Evolutionary conservation across 2,797 vertebrate species (phyloP), one percentile per base, ranked within the genome.

Genomic region (Thripadectes ignobilis): DNA sequence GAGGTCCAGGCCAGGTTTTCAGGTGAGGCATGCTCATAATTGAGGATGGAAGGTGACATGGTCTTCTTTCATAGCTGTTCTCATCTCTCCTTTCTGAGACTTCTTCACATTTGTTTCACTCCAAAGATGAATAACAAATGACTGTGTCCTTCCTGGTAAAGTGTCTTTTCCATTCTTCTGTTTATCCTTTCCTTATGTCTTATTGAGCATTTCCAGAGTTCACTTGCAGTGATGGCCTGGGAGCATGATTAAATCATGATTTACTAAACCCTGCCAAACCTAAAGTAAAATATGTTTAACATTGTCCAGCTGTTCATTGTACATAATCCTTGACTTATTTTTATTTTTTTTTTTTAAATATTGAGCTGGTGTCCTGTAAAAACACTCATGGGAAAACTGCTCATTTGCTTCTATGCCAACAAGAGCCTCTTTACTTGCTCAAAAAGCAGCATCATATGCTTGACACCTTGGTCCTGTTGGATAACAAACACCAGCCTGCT

Each of bases 241-340:
- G 92, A 97, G 81, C 1, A 21, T 95, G 97, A 93, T 97, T 97
- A 95, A 97, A 92, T 79, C 43, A 54, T 94, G 93, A 97, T 97
- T 96, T 95, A 95, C 95, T 95, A 92, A 97, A 92, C 65, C 67
- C 66, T 97, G 97, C 97, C 97, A 97, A 71, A 96, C 81, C 75
- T 85, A 68, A 77, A 97, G 95, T 92, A 97, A 97, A 97, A 97
- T 97, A 95, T 62, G 62, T 63, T 46, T 97, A 97, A 97, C 80
- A 67, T 97, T 95, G 95, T 95, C 97, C 97, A 97, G 95, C 96
- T 98, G 96, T 94, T 97, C 85, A 81, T 96, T 92, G 96, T 96
- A 95, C 74, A 89, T 85, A 92, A 88, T 97, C 72, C 93, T 94
- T 73, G 92, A 90, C 58, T 96, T 73, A 29, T 76, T 90, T 92